Evolutionary conservation across 2,113 vertebrate genomes (phyloP).

Genomic region (Tragelaphus buxtoni): DNA sequence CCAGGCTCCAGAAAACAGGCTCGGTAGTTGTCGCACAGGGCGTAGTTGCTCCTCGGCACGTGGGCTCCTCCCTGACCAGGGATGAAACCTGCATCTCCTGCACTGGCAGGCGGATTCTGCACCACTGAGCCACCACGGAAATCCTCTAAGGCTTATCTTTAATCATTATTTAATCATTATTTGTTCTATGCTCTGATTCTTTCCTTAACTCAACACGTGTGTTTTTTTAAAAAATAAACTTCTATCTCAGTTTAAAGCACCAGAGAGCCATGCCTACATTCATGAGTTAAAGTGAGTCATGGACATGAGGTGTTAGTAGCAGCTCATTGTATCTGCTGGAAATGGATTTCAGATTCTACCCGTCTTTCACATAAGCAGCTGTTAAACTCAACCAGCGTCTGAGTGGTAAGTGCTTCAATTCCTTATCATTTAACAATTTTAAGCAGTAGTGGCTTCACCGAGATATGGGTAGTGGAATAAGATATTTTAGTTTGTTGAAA

Average conservation of each 20-base stretch:
- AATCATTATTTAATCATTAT: neutral
- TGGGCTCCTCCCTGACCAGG: neutral
- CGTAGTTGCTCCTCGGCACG: neutral
- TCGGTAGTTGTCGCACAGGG: neutral
- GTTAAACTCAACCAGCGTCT: neutral
- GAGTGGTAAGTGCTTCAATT: neutral
- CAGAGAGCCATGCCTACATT: neutral
- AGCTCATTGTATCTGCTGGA: neutral
- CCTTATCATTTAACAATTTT: neutral
- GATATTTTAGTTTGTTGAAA: neutral
- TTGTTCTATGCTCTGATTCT: neutral
- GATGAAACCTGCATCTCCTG: neutral
- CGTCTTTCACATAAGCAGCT: neutral
- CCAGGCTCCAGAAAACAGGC: neutral
- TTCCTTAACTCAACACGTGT: neutral
- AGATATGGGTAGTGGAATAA: neutral
- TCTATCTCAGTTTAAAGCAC: neutral
- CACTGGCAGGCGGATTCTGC: neutral
- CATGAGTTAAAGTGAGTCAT: neutral
- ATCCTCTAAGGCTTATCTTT: neutral
- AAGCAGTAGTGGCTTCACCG: neutral
- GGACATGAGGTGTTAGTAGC: fast-evolving
- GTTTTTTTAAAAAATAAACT: neutral
- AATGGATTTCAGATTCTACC: neutral
- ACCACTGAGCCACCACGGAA: neutral